Percentiles rank a stretch among this genome's conserved stretches.
Conservation (phyloP, 2,888 invertebrate species). For the Nomada flava region DNA sequence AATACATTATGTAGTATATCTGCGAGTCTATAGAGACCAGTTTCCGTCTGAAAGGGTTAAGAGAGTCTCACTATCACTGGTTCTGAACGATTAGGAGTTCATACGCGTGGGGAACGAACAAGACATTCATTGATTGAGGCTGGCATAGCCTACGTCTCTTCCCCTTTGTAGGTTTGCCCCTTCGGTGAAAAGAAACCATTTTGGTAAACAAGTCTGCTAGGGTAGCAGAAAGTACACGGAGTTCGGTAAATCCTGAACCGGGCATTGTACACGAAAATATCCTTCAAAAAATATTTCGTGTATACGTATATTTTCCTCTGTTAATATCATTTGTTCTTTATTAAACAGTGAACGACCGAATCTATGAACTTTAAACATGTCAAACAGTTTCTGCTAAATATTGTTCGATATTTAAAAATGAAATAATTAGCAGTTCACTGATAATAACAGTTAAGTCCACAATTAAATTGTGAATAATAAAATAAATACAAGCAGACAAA, state of each 20-base stretch:
- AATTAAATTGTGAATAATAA: no score
- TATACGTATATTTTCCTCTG: neutral
- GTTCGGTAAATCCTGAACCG: conserved; percentile 34
- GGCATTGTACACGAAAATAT: neutral
- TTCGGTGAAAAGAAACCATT: conserved; percentile 54
- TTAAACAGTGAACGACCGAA: no score
- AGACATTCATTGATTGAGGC: neutral
- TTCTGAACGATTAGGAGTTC: conserved; percentile 33
- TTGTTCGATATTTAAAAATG: neutral
- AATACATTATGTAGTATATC: no score
- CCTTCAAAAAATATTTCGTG: neutral
- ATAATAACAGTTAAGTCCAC: no score
- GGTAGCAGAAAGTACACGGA: conserved; percentile 56
- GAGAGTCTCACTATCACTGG: conserved; percentile 39
- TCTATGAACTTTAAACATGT: no score
- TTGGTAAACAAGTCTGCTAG: conserved; percentile 66
- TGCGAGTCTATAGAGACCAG: neutral
- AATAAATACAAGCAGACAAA: no score
- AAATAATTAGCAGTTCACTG: neutral
- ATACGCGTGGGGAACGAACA: conserved; percentile 6
- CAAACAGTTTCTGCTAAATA: no score
- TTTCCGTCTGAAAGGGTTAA: conserved; percentile 34
- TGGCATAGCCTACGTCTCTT: conserved; percentile 17
- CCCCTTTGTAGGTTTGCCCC: conserved; percentile 35
- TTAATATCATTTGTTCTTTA: neutral